Base-by-base conservation (phyloP, 2,888 invertebrate species). In the Pandemis cinnamomeana region DNA sequence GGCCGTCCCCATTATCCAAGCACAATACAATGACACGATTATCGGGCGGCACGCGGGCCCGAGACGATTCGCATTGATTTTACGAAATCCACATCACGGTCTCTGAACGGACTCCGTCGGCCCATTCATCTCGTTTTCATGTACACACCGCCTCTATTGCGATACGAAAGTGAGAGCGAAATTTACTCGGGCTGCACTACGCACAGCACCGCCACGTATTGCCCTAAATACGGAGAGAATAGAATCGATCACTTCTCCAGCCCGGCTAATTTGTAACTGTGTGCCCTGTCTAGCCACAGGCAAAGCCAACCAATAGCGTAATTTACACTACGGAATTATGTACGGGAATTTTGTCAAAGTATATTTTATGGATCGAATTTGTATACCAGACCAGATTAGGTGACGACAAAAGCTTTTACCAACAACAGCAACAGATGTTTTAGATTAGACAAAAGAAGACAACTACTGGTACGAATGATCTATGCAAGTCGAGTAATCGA, bases 91-190 rank as follows among this genome's bases (percentile, higher is more conserved):
- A 89, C 91, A 92, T 89, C 89, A 90, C 91, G 86, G 87, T 86
- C 87, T 89, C 86, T 86, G 89, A 92, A 91, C 91, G 89, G 89
- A 87, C 91, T 90, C 90, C 87, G 90, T 86, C 89, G 89, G 83
- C 87, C 91, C 93, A 93, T 93, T 94, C 93, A 93, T 93, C 93
- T 93, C 92, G 91, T 92, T 93, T 92, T 91, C 91, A 91, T 92
- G 91, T 92, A 91, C 89, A 89, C 87, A 88, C 86, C 86, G 81
- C 83, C 84, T 89, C 89, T 91, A 88, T 91, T 91, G 90, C 91
- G 87, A 90, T 91, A 87, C 90, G 93, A 94, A 93, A 93, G 93
- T 90, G 93, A 93, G 91, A 93, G 93, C 90, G 89, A 88, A 91
- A 90, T 92, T 91, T 89, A 88, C 91, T 89, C 90, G 84, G 87